These are phyloP conservation scores for Cataglyphis albicans DNA, from an alignment of 2,888 invertebrate genomes.

Conservation along the genomic window DNA sequence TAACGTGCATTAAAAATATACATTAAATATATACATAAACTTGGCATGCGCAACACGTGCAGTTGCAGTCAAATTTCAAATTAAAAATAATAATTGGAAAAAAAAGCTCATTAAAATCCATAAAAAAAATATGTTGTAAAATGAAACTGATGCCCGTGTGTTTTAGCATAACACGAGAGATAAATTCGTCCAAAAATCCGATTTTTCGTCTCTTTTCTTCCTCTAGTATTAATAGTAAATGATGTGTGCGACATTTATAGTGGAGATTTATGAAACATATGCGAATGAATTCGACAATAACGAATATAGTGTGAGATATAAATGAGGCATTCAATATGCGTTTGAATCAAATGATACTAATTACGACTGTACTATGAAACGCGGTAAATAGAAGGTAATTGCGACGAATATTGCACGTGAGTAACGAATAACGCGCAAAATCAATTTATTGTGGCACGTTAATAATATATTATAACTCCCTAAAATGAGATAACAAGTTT, in stretches of 20 bases:
- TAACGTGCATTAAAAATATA: no score
- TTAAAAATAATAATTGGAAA: no score
- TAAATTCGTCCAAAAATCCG: neutral
- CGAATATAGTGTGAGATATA: neutral
- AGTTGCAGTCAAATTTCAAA: no score
- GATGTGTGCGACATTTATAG: neutral
- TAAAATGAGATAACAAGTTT: constrained; percentile 27
- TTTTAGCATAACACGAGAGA: neutral
- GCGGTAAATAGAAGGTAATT: constrained; percentile 31
- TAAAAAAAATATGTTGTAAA: neutral
- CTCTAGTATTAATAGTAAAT: neutral
- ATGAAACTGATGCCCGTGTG: neutral
- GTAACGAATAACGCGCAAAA: constrained; percentile 18
- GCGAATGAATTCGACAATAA: neutral
- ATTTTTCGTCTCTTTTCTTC: neutral
- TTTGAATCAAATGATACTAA: constrained; percentile 29
- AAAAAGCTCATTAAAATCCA: no score
- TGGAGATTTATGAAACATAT: constrained; percentile 1
- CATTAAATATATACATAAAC: no score
- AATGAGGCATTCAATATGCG: constrained; percentile 33
- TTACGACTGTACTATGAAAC: constrained; percentile 12
- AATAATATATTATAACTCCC: constrained; percentile 30
- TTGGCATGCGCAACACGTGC: no score
- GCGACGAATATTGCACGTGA: constrained; percentile 29
- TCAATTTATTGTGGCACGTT: constrained; percentile 20